Conservation (phyloP, 2,113 vertebrate genomes). For the Machaerirhynchus nigripectus region DNA sequence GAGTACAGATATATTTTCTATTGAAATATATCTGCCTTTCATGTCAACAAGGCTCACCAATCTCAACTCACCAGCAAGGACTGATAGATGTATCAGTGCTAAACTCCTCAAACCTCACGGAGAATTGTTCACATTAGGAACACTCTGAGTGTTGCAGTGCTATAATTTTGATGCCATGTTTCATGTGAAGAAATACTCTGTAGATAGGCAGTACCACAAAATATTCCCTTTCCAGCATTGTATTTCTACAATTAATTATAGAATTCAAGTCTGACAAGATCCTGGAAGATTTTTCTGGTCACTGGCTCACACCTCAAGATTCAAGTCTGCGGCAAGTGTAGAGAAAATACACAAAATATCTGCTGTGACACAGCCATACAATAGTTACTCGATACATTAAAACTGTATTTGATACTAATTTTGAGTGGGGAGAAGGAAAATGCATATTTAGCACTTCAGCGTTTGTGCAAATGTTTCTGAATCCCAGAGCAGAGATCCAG, state of each 20-base stretch:
- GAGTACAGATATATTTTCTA: not conserved
- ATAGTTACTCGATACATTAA: not conserved
- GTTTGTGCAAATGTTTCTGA: not conserved
- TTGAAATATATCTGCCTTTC: not conserved
- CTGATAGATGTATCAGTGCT: not conserved
- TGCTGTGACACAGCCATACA: not conserved
- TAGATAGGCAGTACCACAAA: not conserved
- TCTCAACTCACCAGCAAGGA: not conserved
- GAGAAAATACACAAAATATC: not conserved
- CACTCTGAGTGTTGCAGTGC: not conserved
- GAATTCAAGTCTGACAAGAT: not conserved
- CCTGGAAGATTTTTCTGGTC: not conserved
- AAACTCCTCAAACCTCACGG: not conserved
- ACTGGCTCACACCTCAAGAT: not conserved
- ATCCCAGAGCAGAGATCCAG: not conserved
- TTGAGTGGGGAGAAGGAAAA: not conserved
- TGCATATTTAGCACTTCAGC: not conserved
- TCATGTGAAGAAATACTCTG: not conserved
- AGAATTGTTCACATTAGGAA: not conserved
- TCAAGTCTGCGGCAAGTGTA: not conserved
- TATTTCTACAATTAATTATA: not conserved
- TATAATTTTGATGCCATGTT: not conserved
- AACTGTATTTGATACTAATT: not conserved
- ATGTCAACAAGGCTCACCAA: not conserved
- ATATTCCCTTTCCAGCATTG: not conserved